These are phyloP conservation scores for Eristalis pertinax DNA, from an alignment of 2,888 invertebrate genomes.

Conservation along the genomic window DNA sequence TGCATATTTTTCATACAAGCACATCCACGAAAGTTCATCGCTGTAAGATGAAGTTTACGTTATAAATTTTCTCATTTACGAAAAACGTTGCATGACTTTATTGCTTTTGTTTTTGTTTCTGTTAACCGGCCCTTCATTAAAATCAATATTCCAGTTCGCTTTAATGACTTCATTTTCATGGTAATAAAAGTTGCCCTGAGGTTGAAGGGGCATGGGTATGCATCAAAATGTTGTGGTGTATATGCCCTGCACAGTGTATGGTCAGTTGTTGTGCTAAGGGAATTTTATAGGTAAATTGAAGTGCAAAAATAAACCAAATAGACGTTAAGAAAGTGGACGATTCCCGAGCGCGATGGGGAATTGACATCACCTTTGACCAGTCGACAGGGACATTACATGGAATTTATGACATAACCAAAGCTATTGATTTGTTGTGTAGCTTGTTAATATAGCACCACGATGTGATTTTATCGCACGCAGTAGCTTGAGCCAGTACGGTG, in stretches of 20 bases:
- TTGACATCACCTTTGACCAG: background rate
- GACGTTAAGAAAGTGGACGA: background rate
- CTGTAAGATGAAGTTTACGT: background rate
- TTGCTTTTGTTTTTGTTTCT: background rate
- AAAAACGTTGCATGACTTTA: background rate
- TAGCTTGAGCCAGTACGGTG: too few species aligned
- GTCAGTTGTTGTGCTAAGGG: background rate
- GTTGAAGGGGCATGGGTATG: background rate
- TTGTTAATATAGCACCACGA: too few species aligned
- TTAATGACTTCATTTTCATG: background rate
- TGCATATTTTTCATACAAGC: background rate
- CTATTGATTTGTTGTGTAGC: background rate
- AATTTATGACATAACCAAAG: background rate
- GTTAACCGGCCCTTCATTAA: background rate
- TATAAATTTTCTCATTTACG: background rate
- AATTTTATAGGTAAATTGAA: background rate
- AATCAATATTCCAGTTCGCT: background rate
- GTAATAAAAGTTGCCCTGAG: background rate
- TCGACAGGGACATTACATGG: background rate
- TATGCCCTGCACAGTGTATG: background rate
- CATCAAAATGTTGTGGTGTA: background rate
- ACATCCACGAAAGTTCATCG: background rate
- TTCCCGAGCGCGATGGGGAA: background rate
- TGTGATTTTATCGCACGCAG: too few species aligned
- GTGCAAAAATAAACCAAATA: background rate